A percentile compares a stretch with the other conserved stretches of the same genome.
Conservation (phyloP, 1,140 invertebrate species). For the Ceratina australensis region DNA sequence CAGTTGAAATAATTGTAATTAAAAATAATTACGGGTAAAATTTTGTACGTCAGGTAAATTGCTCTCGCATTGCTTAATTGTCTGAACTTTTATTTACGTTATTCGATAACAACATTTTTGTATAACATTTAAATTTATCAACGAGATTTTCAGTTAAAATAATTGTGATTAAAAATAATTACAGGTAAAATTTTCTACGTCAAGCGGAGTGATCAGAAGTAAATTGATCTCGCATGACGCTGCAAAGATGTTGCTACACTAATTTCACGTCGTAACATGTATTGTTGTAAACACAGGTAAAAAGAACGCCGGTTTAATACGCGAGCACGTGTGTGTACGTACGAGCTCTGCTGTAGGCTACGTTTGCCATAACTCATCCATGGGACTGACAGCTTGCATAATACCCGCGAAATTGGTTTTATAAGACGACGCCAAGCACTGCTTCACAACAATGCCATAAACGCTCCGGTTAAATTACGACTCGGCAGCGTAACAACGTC, state of each 20-base stretch:
- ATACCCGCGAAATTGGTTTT: slow-evolving; percentile 79
- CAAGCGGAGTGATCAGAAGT: background rate
- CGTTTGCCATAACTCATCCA: slow-evolving; percentile 75
- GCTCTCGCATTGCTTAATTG: too few relatives aligned
- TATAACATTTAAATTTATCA: too few relatives aligned
- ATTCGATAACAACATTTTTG: too few relatives aligned
- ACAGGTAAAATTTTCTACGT: too few relatives aligned
- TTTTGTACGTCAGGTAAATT: too few relatives aligned
- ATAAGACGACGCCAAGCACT: slow-evolving; percentile 76
- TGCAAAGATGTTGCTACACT: slow-evolving; percentile 29
- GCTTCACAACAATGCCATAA: slow-evolving; percentile 78
- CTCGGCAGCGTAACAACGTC: slow-evolving; percentile 68
- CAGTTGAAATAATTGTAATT: too few relatives aligned
- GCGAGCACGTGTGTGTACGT: slow-evolving; percentile 13
- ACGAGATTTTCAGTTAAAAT: too few relatives aligned
- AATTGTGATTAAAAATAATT: too few relatives aligned
- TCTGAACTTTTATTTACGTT: too few relatives aligned
- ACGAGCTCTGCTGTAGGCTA: slow-evolving; percentile 69
- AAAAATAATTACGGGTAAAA: too few relatives aligned
- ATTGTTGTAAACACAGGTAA: slow-evolving; percentile 56
- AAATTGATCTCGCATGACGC: slow-evolving; percentile 32
- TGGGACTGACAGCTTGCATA: slow-evolving; percentile 78
- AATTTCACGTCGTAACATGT: slow-evolving; percentile 66
- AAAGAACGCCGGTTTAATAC: slow-evolving; percentile 65
- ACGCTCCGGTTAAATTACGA: slow-evolving; percentile 76